These are phyloP conservation scores for Palloptera scutellata DNA, from an alignment of 2,888 invertebrate genomes.

Conservation along the genomic window DNA sequence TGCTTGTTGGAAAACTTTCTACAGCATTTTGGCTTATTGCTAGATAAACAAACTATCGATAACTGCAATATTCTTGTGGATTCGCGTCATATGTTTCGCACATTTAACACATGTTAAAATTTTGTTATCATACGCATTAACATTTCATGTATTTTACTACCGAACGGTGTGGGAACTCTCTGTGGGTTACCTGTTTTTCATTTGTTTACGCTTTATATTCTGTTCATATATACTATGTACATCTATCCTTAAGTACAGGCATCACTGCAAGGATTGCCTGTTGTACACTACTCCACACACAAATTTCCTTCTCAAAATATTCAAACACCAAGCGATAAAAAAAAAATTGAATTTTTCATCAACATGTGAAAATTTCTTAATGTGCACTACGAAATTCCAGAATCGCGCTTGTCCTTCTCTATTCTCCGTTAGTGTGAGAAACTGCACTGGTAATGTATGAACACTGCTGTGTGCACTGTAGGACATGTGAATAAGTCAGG, in stretches of 20 bases:
- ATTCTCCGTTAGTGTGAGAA: slow-evolving; percentile 48
- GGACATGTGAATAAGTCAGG: slow-evolving; percentile 50
- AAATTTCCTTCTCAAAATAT: background rate
- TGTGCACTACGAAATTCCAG: slow-evolving; percentile 45
- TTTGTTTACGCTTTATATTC: too few species aligned
- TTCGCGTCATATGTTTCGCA: slow-evolving; percentile 59
- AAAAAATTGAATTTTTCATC: slow-evolving; percentile 15
- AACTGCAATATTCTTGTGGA: slow-evolving; percentile 41
- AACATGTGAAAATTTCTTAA: slow-evolving; percentile 33
- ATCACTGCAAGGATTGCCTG: too few species aligned
- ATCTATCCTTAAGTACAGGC: too few species aligned
- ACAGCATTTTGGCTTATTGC: slow-evolving; percentile 26
- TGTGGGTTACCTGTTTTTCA: too few species aligned
- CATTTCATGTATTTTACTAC: slow-evolving; percentile 31
- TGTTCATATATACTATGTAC: too few species aligned
- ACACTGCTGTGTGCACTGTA: slow-evolving; percentile 41
- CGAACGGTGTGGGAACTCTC: slow-evolving; percentile 22
- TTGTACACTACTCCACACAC: too few species aligned
- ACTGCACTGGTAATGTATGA: background rate
- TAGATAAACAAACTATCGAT: slow-evolving; percentile 44
- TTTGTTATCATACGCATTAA: slow-evolving; percentile 36
- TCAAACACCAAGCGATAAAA: background rate
- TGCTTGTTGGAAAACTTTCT: too few species aligned
- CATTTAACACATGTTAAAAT: slow-evolving; percentile 53
- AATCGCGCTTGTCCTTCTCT: slow-evolving; percentile 19